These are phyloP conservation scores for Sinella curviseta DNA, from an alignment of 1,140 invertebrate genomes.

Conservation along the genomic window DNA sequence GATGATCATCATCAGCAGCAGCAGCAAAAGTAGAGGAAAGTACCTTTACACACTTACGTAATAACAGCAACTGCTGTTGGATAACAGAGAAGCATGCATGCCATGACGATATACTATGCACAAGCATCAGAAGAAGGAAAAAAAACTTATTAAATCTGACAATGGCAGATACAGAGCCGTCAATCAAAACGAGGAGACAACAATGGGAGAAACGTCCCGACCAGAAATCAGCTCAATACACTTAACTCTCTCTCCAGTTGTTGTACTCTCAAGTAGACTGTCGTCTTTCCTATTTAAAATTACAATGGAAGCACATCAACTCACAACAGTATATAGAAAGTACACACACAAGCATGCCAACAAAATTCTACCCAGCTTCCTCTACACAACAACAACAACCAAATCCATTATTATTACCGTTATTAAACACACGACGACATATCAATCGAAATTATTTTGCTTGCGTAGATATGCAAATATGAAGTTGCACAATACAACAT, in stretches of 20 bases:
- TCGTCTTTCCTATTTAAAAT: background rate
- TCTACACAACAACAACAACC: no score
- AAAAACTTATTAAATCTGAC: slow-evolving; percentile 26
- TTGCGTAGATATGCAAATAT: no score
- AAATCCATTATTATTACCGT: no score
- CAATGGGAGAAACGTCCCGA: background rate
- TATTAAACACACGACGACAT: no score
- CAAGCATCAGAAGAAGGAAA: background rate
- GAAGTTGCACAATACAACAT: no score
- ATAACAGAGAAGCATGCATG: no score
- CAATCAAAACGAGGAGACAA: slow-evolving; percentile 19
- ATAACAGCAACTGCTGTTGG: no score
- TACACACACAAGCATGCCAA: background rate
- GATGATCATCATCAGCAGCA: background rate
- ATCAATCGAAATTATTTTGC: no score
- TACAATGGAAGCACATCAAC: background rate
- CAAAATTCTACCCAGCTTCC: no score
- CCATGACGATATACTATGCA: no score
- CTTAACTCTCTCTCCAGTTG: background rate
- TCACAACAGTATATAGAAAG: background rate
- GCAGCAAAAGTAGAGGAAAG: no score
- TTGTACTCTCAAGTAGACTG: background rate
- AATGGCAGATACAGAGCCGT: slow-evolving; percentile 12
- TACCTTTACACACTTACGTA: no score
- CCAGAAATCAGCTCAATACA: slow-evolving; percentile 1